Evolutionary conservation across 2,797 vertebrate genomes (phyloP).

Genomic region (Coracias cyanogaster): DNA sequence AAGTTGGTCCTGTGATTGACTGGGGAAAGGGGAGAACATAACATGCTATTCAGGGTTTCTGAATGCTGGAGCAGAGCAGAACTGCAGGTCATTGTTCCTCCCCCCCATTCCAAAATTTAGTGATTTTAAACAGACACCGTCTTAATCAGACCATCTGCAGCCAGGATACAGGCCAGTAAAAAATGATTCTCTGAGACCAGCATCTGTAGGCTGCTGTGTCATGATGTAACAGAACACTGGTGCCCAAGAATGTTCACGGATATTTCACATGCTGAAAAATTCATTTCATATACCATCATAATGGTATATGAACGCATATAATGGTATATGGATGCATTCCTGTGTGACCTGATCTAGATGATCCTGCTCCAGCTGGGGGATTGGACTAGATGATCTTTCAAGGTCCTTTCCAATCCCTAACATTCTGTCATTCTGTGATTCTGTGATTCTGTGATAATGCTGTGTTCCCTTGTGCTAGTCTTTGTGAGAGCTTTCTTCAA

Average conservation of each 20-base stretch:
- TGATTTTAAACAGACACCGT: background rate
- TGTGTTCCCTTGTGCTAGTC: background rate
- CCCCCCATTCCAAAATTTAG: background rate
- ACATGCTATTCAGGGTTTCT: slow-evolving; percentile 13
- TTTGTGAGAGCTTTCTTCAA: background rate
- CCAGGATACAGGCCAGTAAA: background rate
- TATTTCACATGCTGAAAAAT: background rate
- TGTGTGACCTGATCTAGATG: no score
- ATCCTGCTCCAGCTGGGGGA: no score
- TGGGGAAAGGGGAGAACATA: background rate
- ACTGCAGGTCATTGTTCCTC: background rate
- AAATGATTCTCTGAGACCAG: background rate
- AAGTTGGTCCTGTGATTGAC: slow-evolving; percentile 56
- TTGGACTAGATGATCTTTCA: no score
- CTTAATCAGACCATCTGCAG: background rate
- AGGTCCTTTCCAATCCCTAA: no score
- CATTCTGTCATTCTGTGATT: no score
- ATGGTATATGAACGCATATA: background rate
- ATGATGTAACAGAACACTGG: background rate
- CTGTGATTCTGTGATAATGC: no score
- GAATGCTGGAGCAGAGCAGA: background rate
- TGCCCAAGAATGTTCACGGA: background rate
- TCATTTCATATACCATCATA: background rate
- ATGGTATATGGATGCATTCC: no score
- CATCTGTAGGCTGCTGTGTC: background rate